Evolutionary conservation across 2,888 invertebrate genomes (phyloP), one percentile per base, ranked within the genome.

Genomic region (Charanyca ferruginea): DNA sequence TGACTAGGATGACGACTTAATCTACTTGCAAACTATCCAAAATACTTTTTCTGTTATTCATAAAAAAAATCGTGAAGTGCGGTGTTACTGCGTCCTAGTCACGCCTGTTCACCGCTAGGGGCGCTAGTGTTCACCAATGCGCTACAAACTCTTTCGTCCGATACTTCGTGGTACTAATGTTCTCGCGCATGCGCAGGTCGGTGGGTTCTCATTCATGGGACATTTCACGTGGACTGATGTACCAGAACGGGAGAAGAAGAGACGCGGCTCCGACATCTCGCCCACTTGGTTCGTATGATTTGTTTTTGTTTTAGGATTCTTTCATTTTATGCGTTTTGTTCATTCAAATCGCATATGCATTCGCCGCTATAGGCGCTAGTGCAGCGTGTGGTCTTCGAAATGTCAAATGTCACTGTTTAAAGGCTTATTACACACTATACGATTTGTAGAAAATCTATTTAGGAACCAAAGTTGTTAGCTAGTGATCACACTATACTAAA

Each of bases 221-320:
- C 98, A 99, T 92, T 99, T 99, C 91, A 98, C 98, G 3, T 99
- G 99, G 99, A 97, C 98, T 69, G 96, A 97, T 73, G 96, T 98
- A 48, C 97, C 97, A 13, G 96, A 97, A 65, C 91, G 96, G 18
- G 97, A 97, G 88, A 95, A 96, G 80, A 95, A 95, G 67, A 88
- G 97, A 0, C 94, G 97, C 13, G 96, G 96, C 2, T 96, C 96
- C 0, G 93, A 96, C 38, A 96, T 97, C 62, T 92, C 96, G 5
- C 97, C 98, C 0, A 97, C 97, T 0, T 97, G 97, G 96, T 97
- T 60, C 86, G 70, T 69, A 42, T 13, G n/a, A n/a, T n/a, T n/a
- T n/a, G n/a, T n/a, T n/a, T n/a, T n/a, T n/a, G n/a, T 9, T 35
- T 7, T 35, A 7, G 8, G 8, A 11, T 9, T 35, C 3, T 35